phyloP scores from a whole-genome alignment of 2,797 vertebrate genomes.

The Rhinogobio ventralis region DNA sequence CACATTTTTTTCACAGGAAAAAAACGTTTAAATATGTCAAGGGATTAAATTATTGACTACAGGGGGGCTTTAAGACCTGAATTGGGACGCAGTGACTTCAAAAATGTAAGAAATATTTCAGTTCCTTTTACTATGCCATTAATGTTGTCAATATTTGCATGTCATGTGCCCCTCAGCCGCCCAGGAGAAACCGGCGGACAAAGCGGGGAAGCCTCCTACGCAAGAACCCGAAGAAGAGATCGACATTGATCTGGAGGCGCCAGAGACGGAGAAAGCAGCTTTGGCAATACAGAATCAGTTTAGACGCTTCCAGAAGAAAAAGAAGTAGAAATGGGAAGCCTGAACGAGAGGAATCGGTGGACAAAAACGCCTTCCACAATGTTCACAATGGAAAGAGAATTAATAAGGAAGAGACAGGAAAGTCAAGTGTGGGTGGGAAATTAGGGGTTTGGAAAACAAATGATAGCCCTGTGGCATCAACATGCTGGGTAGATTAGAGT shows the following conservation, averaged over 20 bases:
- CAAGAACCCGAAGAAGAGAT: constrained; percentile 76
- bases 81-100: background rate
- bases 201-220: constrained; percentile 68
- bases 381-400: constrained; percentile 32
- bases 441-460: constrained; percentile 56
- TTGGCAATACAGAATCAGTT: constrained; percentile 84
- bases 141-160: background rate
- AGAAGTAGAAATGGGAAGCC: constrained; percentile 63
- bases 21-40: too few relatives aligned
- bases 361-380: constrained; percentile 20
- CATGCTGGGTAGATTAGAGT: constrained; percentile 52
- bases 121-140: background rate
- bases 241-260: constrained; percentile 81
- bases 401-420: constrained; percentile 28
- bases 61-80: background rate
- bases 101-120: background rate
- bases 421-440: constrained; percentile 53
- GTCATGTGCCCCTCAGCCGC: constrained; percentile 31
- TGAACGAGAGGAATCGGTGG: constrained; percentile 24
- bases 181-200: constrained; percentile 67
- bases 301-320: constrained; percentile 79
- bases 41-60: too few relatives aligned
- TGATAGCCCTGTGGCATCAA: constrained; percentile 51
- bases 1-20: too few relatives aligned
- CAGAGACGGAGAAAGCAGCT: constrained; percentile 80